Conservation (phyloP, 2,797 vertebrate species). For the Chiloscyllium punctatum region DNA sequence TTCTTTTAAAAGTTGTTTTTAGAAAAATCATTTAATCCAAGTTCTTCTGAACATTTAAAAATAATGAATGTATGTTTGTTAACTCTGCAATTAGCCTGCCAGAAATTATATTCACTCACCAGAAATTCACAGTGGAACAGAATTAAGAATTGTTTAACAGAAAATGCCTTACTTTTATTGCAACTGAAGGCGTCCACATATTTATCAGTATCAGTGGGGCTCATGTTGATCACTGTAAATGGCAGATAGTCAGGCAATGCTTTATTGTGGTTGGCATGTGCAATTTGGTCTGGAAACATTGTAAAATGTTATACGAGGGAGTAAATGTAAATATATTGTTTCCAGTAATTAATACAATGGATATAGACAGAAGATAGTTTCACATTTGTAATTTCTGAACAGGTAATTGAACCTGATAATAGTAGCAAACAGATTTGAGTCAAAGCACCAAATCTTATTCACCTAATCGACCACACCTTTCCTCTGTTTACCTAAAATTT, state of each 20-base stretch:
- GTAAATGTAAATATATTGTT: neutral
- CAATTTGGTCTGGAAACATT: neutral
- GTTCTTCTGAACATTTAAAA: neutral
- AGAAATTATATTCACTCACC: neutral
- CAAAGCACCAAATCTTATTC: neutral
- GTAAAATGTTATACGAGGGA: neutral
- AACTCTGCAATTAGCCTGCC: neutral
- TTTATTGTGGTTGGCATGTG: neutral
- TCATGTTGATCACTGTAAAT: neutral
- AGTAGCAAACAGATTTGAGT: neutral
- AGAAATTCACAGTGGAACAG: constrained; percentile 4
- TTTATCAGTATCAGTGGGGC: neutral
- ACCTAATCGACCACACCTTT: neutral
- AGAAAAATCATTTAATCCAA: constrained; percentile 16
- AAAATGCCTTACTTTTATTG: neutral
- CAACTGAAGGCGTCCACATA: neutral
- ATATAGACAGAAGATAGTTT: neutral
- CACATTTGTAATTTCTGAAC: constrained; percentile 20
- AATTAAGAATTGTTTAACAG: neutral
- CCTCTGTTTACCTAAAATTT: constrained; percentile 1
- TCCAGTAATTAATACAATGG: constrained; percentile 3
- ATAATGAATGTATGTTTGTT: neutral
- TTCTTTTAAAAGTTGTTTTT: neutral
- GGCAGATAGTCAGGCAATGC: neutral
- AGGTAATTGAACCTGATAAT: too few relatives aligned